Base-by-base conservation (phyloP, 2,113 vertebrate genomes). In the Meleagris gallopavo region DNA sequence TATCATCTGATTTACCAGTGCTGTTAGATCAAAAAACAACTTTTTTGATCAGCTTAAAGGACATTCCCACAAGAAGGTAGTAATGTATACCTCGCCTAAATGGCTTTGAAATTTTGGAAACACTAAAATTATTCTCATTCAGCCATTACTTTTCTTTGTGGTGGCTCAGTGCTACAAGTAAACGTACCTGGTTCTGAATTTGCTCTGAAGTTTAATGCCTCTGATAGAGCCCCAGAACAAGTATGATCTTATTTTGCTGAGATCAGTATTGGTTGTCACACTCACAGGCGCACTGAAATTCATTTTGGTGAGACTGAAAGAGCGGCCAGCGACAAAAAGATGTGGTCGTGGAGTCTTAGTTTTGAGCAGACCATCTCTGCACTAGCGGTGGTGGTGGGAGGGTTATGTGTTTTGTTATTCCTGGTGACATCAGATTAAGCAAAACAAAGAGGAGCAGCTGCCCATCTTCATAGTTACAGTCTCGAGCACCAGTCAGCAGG, bases 261-360 rank as follows among this genome's bases (percentile, higher is more conserved):
- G 45, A 9, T 16, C 0, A 0, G 4, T 30, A 19, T 4, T 38
- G 32, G 2, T 20, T 64, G 12, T 5, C 60, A 18, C 22, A 74
- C 46, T 30, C 10, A 19, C 9, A 29, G 62, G 18, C 34, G 16
- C 7, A 41, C 13, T 6, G 8, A 55, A 3, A 66, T 62, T 70
- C 17, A 41, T 36, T 21, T 1, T 0, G 1, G 4, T 36, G 32
- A 21, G 32, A 67, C 24, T 12, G 40, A 70, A 46, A 32, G 25
- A 1, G 13, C 13, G 27, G 8, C 14, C 1, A 0, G 29, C 71
- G 32, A 38, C n/a, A 76, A 62, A 70, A 13, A 9, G 60, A 9
- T 67, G 40, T 41, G 45, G 43, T 36, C 10, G 40, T 4, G 25
- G 21, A 9, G 2, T 8, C n/a, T 12, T 80, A 2, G 1, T n/a